phyloP scores from a whole-genome alignment of 1,140 invertebrate species.

The Magallana ariakensis region DNA sequence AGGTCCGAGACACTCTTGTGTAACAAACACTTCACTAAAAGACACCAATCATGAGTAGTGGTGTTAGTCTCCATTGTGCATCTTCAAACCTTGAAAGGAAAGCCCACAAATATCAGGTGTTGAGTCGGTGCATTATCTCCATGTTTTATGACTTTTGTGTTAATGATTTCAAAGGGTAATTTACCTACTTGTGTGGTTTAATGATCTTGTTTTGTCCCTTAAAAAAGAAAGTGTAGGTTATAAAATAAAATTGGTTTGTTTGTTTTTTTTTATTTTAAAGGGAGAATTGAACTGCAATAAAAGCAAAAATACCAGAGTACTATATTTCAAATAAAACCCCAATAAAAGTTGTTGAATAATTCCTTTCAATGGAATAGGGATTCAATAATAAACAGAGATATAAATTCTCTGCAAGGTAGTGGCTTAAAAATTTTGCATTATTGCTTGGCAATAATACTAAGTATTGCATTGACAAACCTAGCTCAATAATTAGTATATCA shows the following conservation, averaged over 20 bases:
- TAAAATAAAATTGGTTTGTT: background rate
- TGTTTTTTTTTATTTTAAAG: background rate
- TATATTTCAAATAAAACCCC: too few relatives aligned
- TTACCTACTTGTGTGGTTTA: background rate
- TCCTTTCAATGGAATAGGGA: too few relatives aligned
- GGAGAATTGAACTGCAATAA: background rate
- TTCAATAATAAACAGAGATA: too few relatives aligned
- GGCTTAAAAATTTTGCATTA: too few relatives aligned
- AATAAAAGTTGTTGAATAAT: too few relatives aligned
- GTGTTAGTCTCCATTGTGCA: conserved; percentile 3
- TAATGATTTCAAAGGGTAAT: background rate
- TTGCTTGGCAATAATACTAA: too few relatives aligned
- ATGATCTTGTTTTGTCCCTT: conserved; percentile 22
- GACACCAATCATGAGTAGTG: background rate
- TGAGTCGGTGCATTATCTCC: background rate
- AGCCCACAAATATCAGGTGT: conserved; percentile 17
- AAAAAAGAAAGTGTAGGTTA: background rate
- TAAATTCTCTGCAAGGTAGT: too few relatives aligned
- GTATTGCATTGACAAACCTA: too few relatives aligned
- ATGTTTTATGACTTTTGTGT: background rate
- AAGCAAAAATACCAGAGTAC: too few relatives aligned
- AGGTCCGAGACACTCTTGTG: background rate
- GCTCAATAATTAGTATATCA: too few relatives aligned
- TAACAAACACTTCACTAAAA: conserved; percentile 29
- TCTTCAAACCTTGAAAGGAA: background rate